These are phyloP conservation scores for Rhynchomys soricoides DNA, from an alignment of 2,113 vertebrate genomes.

Conservation along the genomic window DNA sequence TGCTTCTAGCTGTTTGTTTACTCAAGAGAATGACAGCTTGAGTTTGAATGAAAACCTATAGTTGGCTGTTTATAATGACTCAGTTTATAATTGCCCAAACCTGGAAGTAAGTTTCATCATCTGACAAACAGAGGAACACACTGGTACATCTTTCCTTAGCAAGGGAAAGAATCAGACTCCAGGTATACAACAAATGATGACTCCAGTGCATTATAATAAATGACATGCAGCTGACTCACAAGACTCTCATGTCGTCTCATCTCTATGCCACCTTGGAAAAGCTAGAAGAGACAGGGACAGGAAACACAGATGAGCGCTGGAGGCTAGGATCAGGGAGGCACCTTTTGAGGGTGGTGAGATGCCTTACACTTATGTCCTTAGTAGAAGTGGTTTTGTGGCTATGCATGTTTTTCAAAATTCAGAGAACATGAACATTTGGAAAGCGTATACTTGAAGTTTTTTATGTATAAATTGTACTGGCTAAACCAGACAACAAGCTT, in stretches of 20 bases:
- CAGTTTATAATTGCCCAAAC: slow-evolving; percentile 27
- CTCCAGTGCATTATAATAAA: not conserved
- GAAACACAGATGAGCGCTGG: not conserved
- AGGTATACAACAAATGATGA: not conserved
- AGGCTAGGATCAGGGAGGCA: not conserved
- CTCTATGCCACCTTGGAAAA: not conserved
- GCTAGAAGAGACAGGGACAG: slow-evolving; percentile 1
- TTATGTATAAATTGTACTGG: not conserved
- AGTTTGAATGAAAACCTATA: not conserved
- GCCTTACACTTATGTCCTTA: not conserved
- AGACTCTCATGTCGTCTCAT: not conserved
- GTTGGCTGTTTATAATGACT: not conserved
- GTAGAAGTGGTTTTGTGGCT: slow-evolving; percentile 12
- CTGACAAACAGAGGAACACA: not conserved
- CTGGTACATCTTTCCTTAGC: not conserved
- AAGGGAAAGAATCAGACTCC: not conserved
- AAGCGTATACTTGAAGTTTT: slow-evolving; percentile 12
- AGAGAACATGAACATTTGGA: not conserved
- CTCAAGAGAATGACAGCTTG: slow-evolving; percentile 40
- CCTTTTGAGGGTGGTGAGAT: not conserved
- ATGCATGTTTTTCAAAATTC: not conserved
- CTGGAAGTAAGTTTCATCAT: slow-evolving; percentile 14
- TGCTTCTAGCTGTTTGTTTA: not conserved
- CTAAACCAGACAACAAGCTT: not conserved
- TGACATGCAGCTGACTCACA: not conserved